Evolutionary conservation across 2,888 invertebrate genomes (phyloP).

Genomic region (Trachelus troglodyta): DNA sequence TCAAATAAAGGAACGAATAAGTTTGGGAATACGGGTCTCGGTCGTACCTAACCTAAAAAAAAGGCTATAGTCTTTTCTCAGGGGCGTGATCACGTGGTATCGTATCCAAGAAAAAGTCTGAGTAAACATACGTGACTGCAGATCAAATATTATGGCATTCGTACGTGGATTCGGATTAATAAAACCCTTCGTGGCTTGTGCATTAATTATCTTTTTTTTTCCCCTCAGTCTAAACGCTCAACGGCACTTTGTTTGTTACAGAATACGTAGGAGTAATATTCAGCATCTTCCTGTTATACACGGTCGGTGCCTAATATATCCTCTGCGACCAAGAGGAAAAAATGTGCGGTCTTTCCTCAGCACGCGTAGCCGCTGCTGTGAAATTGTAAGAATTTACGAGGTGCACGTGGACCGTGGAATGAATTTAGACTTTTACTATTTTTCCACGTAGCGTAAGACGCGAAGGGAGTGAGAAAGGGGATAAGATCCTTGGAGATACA

Average conservation of each 20-base stretch:
- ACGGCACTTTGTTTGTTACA: not conserved
- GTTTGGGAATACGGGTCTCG: slow-evolving; percentile 16
- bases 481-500: not conserved
- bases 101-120: slow-evolving; percentile 8
- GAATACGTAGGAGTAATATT: not conserved
- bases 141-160: not conserved
- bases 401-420: not conserved
- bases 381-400: not conserved
- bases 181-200: not conserved
- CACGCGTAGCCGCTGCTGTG: not conserved
- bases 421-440: not conserved
- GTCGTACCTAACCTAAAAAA: not conserved
- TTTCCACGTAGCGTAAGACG: not conserved
- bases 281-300: not conserved
- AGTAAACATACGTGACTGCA: slow-evolving; percentile 10
- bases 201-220: not conserved
- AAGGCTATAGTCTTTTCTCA: not conserved
- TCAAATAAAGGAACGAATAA: slow-evolving; percentile 25
- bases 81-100: slow-evolving; percentile 13
- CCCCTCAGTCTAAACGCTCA: not conserved
- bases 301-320: not conserved
- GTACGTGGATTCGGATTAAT: not conserved
- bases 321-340: not conserved
- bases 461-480: not conserved
- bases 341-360: not conserved